Evolutionary conservation across 2,113 vertebrate genomes (phyloP), one percentile per base, ranked within the genome.

Genomic region (Mormyrus iriodes): DNA sequence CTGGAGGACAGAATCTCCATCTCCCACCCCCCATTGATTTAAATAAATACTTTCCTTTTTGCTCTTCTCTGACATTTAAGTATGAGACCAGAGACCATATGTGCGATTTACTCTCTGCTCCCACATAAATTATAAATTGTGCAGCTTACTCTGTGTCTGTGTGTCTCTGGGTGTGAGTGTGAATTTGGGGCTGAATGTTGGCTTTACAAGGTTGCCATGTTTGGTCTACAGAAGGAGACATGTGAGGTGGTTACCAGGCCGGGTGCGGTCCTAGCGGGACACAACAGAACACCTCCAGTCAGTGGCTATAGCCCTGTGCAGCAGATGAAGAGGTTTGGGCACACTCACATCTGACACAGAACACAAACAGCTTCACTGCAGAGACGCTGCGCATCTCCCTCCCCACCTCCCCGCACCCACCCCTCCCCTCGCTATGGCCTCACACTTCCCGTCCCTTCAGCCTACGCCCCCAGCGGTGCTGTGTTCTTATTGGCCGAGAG

Each of bases 251-350:
- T 97, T 97, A 97, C 95, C 95, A 95, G 96, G 94, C 94, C 96
- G 95, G 95, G 96, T 94, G 90, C 94, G 95, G 93, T 96, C 95
- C 95, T 95, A 95, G 92, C 93, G 94, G 94, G 94, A 96, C 95
- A 95, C 96, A 96, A 92, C 94, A 95, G 95, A 97, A 96, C 95
- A 94, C 94, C 95, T 97, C 95, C 97, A 94, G 96, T 94, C 96
- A 97, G 95, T 96, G 96, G 96, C 94, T 97, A 97, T 96, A 96
- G 95, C 97, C 96, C 96, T 95, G 97, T 96, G 95, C 91, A 97
- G 96, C 96, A 97, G 95, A 97, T 93, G 95, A 96, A 97, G 95
- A 97, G 95, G 96, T 97, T 96, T 89, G 94, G 96, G 97, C 96
- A 97, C 96, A 96, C 94, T 95, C 93, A 94, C 94, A 97, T 96